Percentiles rank a stretch among this genome's conserved stretches.
Conservation (phyloP, 2,888 invertebrate genomes). For the Phyto melanocephala region DNA sequence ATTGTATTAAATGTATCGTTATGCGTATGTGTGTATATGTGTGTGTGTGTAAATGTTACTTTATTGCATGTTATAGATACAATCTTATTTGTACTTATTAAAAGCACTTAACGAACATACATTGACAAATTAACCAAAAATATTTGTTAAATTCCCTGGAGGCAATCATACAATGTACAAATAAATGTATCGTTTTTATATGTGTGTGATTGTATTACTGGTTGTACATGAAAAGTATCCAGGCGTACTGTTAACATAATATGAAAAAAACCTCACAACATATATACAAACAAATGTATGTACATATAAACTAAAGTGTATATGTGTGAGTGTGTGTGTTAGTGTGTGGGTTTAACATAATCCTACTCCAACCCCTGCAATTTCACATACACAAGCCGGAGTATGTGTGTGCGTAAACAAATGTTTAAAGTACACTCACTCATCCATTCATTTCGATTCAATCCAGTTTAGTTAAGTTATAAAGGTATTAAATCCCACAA, state of each 20-base stretch:
- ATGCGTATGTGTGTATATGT: not conserved
- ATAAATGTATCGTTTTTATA: not conserved
- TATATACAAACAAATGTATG: not conserved
- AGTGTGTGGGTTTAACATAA: too few relatives aligned
- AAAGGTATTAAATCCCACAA: conserved; percentile 59
- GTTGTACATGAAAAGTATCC: not conserved
- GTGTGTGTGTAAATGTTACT: not conserved
- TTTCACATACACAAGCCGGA: too few relatives aligned
- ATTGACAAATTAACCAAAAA: conserved; percentile 60
- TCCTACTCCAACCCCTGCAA: too few relatives aligned
- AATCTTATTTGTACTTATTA: not conserved
- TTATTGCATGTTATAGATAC: not conserved
- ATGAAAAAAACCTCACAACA: not conserved
- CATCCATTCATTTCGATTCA: conserved; percentile 13
- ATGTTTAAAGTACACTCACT: not conserved
- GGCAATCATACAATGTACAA: conserved; percentile 43
- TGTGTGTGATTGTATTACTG: not conserved
- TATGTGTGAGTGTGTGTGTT: not conserved
- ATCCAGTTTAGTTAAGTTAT: conserved; percentile 27
- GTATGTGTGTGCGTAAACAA: not conserved
- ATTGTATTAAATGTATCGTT: not conserved
- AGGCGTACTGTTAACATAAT: not conserved
- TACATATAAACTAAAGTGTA: not conserved
- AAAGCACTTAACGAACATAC: conserved; percentile 37
- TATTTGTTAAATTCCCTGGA: conserved; percentile 46